Evolutionary conservation across 2,888 invertebrate species (phyloP).

Genomic region (Conus canariensis): DNA sequence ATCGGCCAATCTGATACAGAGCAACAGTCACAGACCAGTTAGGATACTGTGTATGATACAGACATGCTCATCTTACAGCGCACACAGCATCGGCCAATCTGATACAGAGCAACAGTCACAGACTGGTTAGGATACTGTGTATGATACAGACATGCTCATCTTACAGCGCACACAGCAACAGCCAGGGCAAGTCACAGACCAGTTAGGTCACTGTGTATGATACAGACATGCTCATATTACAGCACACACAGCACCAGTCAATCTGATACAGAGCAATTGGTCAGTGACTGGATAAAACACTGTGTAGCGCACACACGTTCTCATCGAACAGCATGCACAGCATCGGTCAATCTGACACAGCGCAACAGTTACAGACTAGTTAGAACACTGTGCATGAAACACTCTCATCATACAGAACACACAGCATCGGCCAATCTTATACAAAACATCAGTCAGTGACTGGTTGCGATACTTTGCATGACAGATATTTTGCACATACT

Average conservation of each 20-base stretch:
- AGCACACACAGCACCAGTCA: constrained; percentile 31
- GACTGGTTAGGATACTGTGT: no score
- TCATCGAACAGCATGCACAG: constrained; percentile 29
- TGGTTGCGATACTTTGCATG: no score
- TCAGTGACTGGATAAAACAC: no score
- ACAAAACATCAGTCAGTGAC: no score
- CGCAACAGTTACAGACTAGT: neutral
- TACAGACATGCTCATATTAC: neutral
- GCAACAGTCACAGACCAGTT: neutral
- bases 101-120: no score
- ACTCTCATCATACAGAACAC: neutral
- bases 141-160: neutral
- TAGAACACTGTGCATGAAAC: no score
- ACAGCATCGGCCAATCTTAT: no score
- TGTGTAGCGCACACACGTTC: neutral
- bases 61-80: neutral
- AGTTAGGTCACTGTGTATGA: no score
- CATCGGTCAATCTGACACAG: neutral
- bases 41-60: no score
- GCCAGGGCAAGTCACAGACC: neutral
- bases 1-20: neutral
- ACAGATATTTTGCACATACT: neutral
- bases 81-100: no score
- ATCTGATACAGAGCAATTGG: no score
- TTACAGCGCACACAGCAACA: constrained; percentile 30